A percentile compares a stretch with the other conserved stretches of the same genome.
Conservation (phyloP, 2,113 vertebrate species). For the Ploceus nigricollis region DNA sequence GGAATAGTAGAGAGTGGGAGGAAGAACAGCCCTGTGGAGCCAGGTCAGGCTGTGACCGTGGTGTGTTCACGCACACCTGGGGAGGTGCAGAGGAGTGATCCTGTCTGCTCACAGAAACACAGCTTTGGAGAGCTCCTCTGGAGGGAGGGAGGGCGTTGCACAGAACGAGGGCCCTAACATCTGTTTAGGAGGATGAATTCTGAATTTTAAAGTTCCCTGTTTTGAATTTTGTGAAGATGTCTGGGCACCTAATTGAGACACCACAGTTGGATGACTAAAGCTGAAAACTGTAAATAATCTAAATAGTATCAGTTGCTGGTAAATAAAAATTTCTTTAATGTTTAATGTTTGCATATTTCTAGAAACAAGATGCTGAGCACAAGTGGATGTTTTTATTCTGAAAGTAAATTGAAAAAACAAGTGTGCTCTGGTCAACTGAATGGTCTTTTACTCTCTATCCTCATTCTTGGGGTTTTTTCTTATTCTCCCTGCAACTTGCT, state of each 20-base stretch:
- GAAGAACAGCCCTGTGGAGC: background rate
- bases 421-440: conserved; percentile 35
- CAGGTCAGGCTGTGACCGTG: background rate
- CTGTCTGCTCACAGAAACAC: background rate
- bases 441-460: background rate
- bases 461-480: background rate
- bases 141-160: background rate
- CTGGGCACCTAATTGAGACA: background rate
- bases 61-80: background rate
- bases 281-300: background rate
- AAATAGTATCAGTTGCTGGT: background rate
- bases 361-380: background rate
- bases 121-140: background rate
- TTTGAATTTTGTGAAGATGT: background rate
- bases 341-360: background rate
- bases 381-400: background rate
- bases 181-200: background rate
- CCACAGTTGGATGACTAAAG: background rate
- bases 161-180: background rate
- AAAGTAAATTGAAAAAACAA: background rate
- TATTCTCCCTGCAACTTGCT: accelerated
- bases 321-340: background rate
- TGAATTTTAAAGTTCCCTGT: background rate
- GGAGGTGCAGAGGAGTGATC: background rate
- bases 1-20: background rate